Percentiles rank a stretch among this genome's conserved stretches.
Evolutionary conservation across 1,140 invertebrate species (phyloP).

Genomic region (Venturia canescens): DNA sequence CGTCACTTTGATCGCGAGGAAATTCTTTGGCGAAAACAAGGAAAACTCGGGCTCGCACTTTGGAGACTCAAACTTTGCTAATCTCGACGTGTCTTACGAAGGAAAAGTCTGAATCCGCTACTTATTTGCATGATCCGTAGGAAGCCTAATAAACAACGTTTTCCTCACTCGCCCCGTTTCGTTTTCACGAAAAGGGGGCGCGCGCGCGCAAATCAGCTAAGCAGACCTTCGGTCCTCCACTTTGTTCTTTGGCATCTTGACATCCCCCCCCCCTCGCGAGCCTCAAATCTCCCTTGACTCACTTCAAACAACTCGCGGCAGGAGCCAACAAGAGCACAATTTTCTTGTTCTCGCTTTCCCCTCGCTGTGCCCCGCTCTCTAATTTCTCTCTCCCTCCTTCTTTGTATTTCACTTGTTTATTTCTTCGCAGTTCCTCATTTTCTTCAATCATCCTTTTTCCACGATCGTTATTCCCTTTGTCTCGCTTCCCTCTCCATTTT

Average conservation of each 20-base stretch:
- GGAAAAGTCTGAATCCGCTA: neutral
- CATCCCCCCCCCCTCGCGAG: neutral
- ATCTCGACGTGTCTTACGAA: too few relatives aligned
- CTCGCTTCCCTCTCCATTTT: neutral
- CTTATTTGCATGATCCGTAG: neutral
- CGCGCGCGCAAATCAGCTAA: too few relatives aligned
- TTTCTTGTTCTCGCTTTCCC: neutral
- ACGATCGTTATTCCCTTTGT: neutral
- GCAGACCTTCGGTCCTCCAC: neutral
- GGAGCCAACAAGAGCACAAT: neutral
- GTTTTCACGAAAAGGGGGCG: neutral
- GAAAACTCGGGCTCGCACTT: neutral
- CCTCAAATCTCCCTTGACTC: neutral
- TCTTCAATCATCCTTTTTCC: neutral
- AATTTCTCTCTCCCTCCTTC: neutral
- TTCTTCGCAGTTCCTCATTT: neutral
- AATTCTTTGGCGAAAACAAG: too few relatives aligned
- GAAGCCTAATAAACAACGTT: neutral
- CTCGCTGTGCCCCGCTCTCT: neutral
- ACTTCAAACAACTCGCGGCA: constrained; percentile 16
- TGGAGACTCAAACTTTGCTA: neutral
- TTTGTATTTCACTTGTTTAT: neutral
- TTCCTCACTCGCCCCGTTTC: neutral
- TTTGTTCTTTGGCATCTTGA: neutral
- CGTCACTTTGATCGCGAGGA: too few relatives aligned